These are phyloP conservation scores for Zygothrica quintamaculata DNA, from an alignment of 2,888 invertebrate genomes.

Conservation along the genomic window DNA sequence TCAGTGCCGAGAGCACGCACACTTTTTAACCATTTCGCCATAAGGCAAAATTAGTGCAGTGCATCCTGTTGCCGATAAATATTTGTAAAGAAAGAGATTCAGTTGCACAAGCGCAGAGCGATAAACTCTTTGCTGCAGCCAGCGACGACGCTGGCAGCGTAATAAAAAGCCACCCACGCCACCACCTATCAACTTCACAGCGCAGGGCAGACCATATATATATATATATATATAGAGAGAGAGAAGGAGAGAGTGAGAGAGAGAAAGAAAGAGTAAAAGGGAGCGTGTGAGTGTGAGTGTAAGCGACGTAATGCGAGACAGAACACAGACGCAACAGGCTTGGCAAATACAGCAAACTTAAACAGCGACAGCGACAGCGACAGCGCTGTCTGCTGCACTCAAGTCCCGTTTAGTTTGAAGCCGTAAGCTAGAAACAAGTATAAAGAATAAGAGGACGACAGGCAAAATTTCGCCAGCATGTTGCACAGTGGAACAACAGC, in stretches of 20 bases:
- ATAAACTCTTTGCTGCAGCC: slow-evolving; percentile 47
- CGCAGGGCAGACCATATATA: slow-evolving; percentile 4
- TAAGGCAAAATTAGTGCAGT: slow-evolving; percentile 50
- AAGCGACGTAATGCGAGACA: too few species aligned
- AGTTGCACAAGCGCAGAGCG: slow-evolving; percentile 60
- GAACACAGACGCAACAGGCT: slow-evolving; percentile 58
- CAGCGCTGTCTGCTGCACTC: slow-evolving; percentile 34
- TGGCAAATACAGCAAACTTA: slow-evolving; percentile 25
- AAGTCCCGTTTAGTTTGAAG: slow-evolving; percentile 35
- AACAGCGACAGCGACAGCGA: slow-evolving; percentile 8
- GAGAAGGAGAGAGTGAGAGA: slow-evolving; percentile 7
- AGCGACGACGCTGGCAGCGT: slow-evolving; percentile 20
- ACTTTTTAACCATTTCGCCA: slow-evolving; percentile 51
- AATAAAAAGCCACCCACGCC: slow-evolving; percentile 46
- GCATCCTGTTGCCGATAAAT: slow-evolving; percentile 65
- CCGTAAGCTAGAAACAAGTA: slow-evolving; percentile 33
- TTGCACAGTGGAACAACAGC: slow-evolving; percentile 36
- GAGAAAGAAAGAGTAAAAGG: slow-evolving; percentile 2
- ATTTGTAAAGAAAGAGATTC: slow-evolving; percentile 8
- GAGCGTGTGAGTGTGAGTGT: too few species aligned
- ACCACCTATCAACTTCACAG: slow-evolving; percentile 13
- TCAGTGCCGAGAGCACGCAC: slow-evolving; percentile 9
- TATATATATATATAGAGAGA: neutral
- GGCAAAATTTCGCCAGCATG: slow-evolving; percentile 35
- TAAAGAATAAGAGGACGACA: slow-evolving; percentile 33